Evolutionary conservation across 2,113 vertebrate species (phyloP).

Genomic region (Cyanistes caeruleus): DNA sequence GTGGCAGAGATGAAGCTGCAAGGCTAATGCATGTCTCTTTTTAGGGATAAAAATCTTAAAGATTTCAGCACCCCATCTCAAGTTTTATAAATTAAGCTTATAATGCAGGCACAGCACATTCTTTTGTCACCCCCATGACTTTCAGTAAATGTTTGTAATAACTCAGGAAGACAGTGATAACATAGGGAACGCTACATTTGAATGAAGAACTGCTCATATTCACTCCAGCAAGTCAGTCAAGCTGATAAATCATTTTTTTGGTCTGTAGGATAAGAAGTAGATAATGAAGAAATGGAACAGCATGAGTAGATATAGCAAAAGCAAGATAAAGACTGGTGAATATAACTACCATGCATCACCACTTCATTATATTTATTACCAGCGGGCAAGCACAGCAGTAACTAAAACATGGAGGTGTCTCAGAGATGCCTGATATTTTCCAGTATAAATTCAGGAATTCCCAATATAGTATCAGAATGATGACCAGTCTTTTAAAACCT

Average conservation of each 20-base stretch:
- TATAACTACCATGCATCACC: not conserved
- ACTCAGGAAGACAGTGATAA: constrained; percentile 20
- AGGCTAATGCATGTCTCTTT: not conserved
- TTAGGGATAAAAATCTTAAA: not conserved
- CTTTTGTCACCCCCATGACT: not conserved
- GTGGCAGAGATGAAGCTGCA: not conserved
- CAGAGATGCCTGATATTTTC: not conserved
- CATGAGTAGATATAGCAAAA: not conserved
- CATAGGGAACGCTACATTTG: not conserved
- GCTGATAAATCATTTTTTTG: not conserved
- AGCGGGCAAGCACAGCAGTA: not conserved
- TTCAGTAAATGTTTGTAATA: constrained; percentile 13
- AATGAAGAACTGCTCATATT: not conserved
- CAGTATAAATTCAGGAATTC: not conserved
- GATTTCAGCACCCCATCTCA: not conserved
- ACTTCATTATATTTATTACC: not conserved
- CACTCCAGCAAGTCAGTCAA: not conserved
- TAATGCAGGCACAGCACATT: not conserved
- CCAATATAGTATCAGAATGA: not conserved
- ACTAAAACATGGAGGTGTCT: not conserved
- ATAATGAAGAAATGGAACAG: not conserved
- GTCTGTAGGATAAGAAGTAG: not conserved
- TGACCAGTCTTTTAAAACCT: not conserved
- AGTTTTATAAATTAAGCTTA: constrained; percentile 7
- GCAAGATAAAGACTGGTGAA: not conserved